These are phyloP conservation scores for Nephrocerus scutellatus DNA, from an alignment of 2,888 invertebrate species.

Conservation along the genomic window DNA sequence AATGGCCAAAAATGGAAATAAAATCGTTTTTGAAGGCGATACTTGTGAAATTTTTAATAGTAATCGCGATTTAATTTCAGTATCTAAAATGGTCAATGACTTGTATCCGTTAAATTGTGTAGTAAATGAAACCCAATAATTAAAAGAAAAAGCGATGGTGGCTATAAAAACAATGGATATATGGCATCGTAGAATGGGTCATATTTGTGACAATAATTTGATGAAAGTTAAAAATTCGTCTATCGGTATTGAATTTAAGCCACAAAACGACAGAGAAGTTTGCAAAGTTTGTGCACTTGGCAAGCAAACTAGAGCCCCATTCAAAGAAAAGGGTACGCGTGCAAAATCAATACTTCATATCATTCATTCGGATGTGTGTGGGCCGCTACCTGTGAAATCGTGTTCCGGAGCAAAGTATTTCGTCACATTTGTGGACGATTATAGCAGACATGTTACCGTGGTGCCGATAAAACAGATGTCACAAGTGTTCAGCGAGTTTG, in stretches of 20 bases:
- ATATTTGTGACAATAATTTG: constrained; percentile 20
- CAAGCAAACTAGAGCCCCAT: constrained; percentile 23
- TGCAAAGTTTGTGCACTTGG: constrained; percentile 26
- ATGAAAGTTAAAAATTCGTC: constrained; percentile 11
- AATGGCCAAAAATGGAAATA: too few species aligned
- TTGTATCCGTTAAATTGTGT: too few species aligned
- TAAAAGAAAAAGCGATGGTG: constrained; percentile 3
- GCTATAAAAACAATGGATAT: constrained; percentile 10
- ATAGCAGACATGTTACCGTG: constrained; percentile 13
- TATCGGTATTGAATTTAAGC: constrained; percentile 14
- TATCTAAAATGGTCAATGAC: too few species aligned
- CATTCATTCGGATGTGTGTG: constrained; percentile 38
- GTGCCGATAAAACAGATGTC: constrained; percentile 19
- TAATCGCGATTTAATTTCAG: too few species aligned
- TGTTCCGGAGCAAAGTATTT: constrained; percentile 35
- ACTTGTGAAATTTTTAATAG: too few species aligned
- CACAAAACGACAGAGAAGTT: constrained; percentile 13
- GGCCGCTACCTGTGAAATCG: constrained; percentile 34
- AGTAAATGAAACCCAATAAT: too few species aligned
- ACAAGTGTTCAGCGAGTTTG: constrained; percentile 21
- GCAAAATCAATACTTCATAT: constrained; percentile 27
- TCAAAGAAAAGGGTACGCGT: constrained; percentile 18
- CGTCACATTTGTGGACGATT: constrained; percentile 38
- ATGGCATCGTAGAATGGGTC: constrained; percentile 27
- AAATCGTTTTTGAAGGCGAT: too few species aligned